phyloP scores from a whole-genome alignment of 2,888 invertebrate genomes.

The Mythimna ferrago region DNA sequence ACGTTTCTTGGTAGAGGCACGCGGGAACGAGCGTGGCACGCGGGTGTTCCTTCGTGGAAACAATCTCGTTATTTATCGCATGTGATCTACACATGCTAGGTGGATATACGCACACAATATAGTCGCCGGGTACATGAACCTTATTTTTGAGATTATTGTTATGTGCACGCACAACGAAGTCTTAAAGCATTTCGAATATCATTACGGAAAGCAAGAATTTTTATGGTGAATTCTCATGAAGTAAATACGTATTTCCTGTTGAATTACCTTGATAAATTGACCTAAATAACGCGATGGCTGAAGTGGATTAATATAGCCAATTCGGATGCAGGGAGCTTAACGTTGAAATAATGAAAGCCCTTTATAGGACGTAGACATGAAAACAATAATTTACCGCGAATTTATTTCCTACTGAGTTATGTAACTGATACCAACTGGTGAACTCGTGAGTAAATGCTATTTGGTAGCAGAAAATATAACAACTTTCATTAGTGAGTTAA shows the following conservation, averaged over 20 bases:
- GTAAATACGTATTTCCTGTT: slow-evolving; percentile 62
- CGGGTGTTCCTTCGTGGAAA: slow-evolving; percentile 82
- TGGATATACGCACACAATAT: slow-evolving; percentile 40
- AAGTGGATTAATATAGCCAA: slow-evolving; percentile 42
- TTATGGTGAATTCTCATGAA: slow-evolving; percentile 66
- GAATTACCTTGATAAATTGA: slow-evolving; percentile 62
- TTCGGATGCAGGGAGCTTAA: slow-evolving; percentile 44
- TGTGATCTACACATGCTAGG: slow-evolving; percentile 61
- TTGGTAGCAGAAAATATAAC: not conserved
- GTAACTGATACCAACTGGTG: slow-evolving; percentile 6
- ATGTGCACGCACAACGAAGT: slow-evolving; percentile 56
- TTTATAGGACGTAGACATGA: slow-evolving; percentile 57
- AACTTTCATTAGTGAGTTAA: not conserved
- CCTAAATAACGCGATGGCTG: slow-evolving; percentile 63
- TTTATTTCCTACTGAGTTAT: slow-evolving; percentile 27
- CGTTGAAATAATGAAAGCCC: slow-evolving; percentile 46
- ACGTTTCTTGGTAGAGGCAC: slow-evolving; percentile 84
- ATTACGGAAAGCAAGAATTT: slow-evolving; percentile 54
- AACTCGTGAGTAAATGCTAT: slow-evolving; percentile 2
- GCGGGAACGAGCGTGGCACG: slow-evolving; percentile 65
- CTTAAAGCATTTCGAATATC: slow-evolving; percentile 59
- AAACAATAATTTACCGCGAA: slow-evolving; percentile 36
- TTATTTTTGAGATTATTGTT: slow-evolving; percentile 61
- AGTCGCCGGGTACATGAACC: slow-evolving; percentile 42
- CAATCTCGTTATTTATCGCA: slow-evolving; percentile 73